Conservation (phyloP, 2,888 invertebrate species). For the Chymomyza caudatula region DNA sequence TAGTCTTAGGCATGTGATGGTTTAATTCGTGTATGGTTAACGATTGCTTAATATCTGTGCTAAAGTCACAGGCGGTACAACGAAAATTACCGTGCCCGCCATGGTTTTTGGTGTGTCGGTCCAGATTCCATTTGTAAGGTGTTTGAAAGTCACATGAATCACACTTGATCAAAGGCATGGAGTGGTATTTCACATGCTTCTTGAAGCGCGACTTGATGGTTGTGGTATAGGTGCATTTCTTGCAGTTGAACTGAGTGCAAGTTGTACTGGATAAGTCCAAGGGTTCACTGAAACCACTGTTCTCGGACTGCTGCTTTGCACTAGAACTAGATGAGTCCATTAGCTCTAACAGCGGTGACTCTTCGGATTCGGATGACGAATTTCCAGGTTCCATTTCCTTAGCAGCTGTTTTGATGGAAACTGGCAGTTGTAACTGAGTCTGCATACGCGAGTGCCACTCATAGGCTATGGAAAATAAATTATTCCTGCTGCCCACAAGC, state of each 20-base stretch:
- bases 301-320: not conserved
- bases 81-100: constrained; percentile 89
- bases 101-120: constrained; percentile 95
- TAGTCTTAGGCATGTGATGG: constrained; percentile 85
- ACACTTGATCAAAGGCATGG: constrained; percentile 96
- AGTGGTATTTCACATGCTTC: constrained; percentile 95
- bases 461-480: constrained; percentile 71
- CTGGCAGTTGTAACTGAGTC: constrained; percentile 24
- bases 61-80: constrained; percentile 92
- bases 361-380: constrained; percentile 33
- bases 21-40: constrained; percentile 94
- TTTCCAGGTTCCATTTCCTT: constrained; percentile 52
- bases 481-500: constrained; percentile 32
- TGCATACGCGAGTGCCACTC: constrained; percentile 59
- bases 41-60: constrained; percentile 94
- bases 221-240: constrained; percentile 93
- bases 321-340: not conserved
- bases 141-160: constrained; percentile 95
- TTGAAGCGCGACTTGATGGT: constrained; percentile 92
- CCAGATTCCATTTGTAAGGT: constrained; percentile 95
- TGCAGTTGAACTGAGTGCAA: constrained; percentile 87
- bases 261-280: constrained; percentile 22
- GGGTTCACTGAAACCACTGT: not conserved
- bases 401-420: constrained; percentile 18
- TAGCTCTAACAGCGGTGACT: constrained; percentile 6